Percentiles rank a stretch among this genome's conserved stretches.
Conservation (phyloP, 1,140 invertebrate species). For the Dryas iulia region DNA sequence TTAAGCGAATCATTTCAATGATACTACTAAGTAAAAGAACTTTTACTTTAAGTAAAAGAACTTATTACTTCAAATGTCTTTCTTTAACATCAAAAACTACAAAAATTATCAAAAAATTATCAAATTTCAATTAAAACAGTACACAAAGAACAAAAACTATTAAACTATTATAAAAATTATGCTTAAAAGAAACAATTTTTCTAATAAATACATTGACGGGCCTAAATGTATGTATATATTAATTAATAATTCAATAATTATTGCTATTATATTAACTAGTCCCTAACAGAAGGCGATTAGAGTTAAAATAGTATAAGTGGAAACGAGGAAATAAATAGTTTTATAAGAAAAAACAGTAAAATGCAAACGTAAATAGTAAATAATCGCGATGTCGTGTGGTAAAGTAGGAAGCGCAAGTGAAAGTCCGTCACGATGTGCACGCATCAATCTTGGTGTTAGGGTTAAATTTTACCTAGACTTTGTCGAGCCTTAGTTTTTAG, state of each 20-base stretch:
- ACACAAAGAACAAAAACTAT: too few species aligned
- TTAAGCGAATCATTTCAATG: too few species aligned
- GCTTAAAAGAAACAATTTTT: neutral
- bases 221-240: neutral
- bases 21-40: too few species aligned
- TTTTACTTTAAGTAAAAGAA: too few species aligned
- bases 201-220: neutral
- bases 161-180: neutral
- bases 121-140: too few species aligned
- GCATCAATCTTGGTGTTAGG: conserved; percentile 18
- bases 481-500: neutral
- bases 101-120: too few species aligned
- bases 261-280: neutral
- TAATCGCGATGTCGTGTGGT: conserved; percentile 44
- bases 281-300: neutral
- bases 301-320: neutral
- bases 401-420: conserved; percentile 50
- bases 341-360: conserved; percentile 1
- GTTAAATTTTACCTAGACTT: neutral
- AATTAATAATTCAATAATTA: neutral
- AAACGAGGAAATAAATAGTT: conserved; percentile 2
- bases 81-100: too few species aligned
- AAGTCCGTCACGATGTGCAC: conserved; percentile 50
- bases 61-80: too few species aligned
- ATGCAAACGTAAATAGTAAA: conserved; percentile 11